Percentiles rank a stretch among this genome's conserved stretches.
These are phyloP conservation scores for Tonatia bakeri DNA, from an alignment of 2,113 vertebrate species.

Conservation along the genomic window DNA sequence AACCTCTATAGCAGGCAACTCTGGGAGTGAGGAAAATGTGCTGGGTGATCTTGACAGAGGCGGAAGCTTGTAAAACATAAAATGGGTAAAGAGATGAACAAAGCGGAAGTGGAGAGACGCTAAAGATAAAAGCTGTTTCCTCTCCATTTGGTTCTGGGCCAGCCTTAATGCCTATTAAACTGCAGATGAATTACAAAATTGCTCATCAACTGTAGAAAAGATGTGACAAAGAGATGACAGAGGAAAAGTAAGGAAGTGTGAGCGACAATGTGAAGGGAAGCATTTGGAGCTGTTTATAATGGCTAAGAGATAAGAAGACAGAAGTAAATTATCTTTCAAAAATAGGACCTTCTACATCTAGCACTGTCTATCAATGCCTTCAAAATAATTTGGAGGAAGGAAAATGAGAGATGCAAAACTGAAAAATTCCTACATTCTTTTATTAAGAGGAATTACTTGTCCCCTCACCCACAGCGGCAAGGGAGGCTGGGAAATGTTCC, in stretches of 20 bases:
- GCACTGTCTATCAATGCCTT: neutral
- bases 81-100: neutral
- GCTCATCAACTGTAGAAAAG: neutral
- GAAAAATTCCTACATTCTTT: neutral
- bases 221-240: neutral
- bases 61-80: neutral
- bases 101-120: neutral
- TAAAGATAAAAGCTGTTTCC: neutral
- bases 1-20: neutral
- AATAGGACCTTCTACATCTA: neutral
- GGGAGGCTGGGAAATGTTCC: neutral
- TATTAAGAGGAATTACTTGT: neutral
- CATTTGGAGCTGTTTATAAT: neutral
- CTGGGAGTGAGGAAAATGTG: neutral
- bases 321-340: neutral
- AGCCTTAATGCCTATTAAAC: neutral
- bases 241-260: neutral
- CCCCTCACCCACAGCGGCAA: neutral
- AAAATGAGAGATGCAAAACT: neutral
- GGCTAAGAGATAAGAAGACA: neutral
- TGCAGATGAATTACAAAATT: neutral
- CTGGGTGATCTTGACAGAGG: neutral
- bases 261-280: neutral
- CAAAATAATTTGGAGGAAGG: neutral
- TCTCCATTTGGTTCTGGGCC: neutral